Conservation (phyloP, 2,888 invertebrate species). For the Athetis lepigone region DNA sequence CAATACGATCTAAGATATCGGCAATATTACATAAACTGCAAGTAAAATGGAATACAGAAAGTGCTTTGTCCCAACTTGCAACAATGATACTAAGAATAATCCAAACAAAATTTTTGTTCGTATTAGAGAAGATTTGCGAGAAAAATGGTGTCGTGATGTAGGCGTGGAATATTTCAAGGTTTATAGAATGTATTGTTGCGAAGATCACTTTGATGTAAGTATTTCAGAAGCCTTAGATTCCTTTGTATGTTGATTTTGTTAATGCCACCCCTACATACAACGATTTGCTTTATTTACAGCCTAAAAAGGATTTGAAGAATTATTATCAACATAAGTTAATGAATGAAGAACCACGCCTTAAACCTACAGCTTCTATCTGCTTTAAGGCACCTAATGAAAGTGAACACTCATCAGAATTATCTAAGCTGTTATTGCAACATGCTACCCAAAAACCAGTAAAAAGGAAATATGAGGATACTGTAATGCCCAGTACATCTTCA, state of each 20-base stretch:
- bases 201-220: constrained; percentile 9
- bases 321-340: constrained; percentile 7
- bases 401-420: constrained; percentile 9
- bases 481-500: constrained; percentile 6
- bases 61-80: too few species aligned
- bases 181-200: too few species aligned
- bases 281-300: too few species aligned
- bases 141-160: too few species aligned
- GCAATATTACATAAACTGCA: too few species aligned
- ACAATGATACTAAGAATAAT: constrained; percentile 1
- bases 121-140: constrained; percentile 16
- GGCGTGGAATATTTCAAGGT: too few species aligned
- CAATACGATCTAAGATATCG: too few species aligned
- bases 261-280: not conserved
- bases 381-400: not conserved
- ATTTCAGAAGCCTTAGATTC: not conserved
- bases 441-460: not conserved
- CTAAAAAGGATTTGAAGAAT: too few species aligned
- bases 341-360: constrained; percentile 1
- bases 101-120: constrained; percentile 15
- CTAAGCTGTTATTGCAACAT: constrained; percentile 1
- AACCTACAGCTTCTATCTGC: constrained; percentile 16
- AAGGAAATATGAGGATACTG: constrained; percentile 10
- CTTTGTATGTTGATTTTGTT: not conserved
- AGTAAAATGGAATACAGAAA: too few species aligned